Conservation (phyloP, 2,797 vertebrate genomes). For the Rhincodon typus region DNA sequence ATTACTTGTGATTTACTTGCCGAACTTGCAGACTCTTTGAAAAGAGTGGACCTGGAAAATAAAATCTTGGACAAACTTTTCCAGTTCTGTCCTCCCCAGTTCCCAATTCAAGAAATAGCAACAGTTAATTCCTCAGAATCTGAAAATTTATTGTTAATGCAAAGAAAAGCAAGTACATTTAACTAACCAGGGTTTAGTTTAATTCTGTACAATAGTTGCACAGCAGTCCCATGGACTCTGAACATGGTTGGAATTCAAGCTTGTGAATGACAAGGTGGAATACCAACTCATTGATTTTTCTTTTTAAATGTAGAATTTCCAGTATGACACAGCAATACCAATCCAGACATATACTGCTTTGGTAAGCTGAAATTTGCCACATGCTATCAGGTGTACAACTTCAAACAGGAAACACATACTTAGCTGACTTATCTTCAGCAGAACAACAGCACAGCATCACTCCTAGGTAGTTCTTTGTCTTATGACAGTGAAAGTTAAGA, state of each 20-base stretch:
- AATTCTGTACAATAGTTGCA: neutral
- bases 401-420: too few species aligned
- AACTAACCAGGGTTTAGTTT: neutral
- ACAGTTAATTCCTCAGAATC: neutral
- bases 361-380: too few species aligned
- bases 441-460: neutral
- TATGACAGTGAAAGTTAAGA: neutral
- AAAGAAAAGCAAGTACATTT: neutral
- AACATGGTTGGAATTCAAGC: too few species aligned
- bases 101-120: neutral
- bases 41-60: neutral
- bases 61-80: constrained; percentile 24
- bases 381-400: too few species aligned
- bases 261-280: neutral
- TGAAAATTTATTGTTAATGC: neutral
- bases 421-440: neutral
- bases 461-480: neutral
- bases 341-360: neutral
- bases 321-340: neutral
- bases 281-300: neutral
- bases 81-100: neutral
- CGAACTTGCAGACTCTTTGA: too few species aligned
- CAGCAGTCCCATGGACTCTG: neutral
- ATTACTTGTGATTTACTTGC: too few species aligned
- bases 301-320: neutral